These are phyloP conservation scores for Rambutsinella grinnellia DNA, from an alignment of 2,888 invertebrate species.

Conservation along the genomic window DNA sequence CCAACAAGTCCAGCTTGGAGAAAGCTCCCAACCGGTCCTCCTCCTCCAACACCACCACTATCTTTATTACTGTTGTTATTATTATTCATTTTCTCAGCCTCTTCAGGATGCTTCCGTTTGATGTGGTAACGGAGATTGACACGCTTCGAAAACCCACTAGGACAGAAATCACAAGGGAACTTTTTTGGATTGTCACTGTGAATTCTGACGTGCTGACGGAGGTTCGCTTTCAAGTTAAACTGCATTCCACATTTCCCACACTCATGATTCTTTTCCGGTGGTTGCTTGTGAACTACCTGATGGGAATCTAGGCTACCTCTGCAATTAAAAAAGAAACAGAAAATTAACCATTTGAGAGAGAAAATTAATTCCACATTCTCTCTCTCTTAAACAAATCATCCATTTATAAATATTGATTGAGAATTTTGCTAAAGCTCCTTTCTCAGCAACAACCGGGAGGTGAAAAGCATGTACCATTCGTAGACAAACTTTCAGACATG, in stretches of 20 bases:
- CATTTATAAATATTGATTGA: neutral
- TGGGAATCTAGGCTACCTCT: slow-evolving; percentile 65
- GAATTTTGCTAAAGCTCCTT: neutral
- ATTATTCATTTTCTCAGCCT: slow-evolving; percentile 58
- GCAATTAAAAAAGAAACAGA: slow-evolving; percentile 48
- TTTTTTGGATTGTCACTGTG: slow-evolving; percentile 63
- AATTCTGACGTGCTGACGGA: slow-evolving; percentile 61
- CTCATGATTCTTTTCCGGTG: slow-evolving; percentile 60
- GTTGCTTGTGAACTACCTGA: slow-evolving; percentile 58
- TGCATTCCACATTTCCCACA: slow-evolving; percentile 64
- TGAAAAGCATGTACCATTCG: neutral
- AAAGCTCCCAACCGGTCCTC: neutral
- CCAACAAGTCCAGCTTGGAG: slow-evolving; percentile 27
- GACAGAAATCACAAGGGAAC: slow-evolving; percentile 65
- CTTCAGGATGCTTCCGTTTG: slow-evolving; percentile 65
- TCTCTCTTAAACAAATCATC: neutral
- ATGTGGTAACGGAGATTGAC: slow-evolving; percentile 65
- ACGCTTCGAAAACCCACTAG: slow-evolving; percentile 64
- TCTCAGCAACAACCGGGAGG: no score
- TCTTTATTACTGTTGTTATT: slow-evolving; percentile 55
- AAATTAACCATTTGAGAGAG: no score
- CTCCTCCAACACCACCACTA: slow-evolving; percentile 16
- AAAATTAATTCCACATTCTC: slow-evolving; percentile 3
- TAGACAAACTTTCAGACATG: neutral
- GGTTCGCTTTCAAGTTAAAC: slow-evolving; percentile 63